Conservation (phyloP, 2,113 vertebrate species). For the Oryzias javanicus region DNA sequence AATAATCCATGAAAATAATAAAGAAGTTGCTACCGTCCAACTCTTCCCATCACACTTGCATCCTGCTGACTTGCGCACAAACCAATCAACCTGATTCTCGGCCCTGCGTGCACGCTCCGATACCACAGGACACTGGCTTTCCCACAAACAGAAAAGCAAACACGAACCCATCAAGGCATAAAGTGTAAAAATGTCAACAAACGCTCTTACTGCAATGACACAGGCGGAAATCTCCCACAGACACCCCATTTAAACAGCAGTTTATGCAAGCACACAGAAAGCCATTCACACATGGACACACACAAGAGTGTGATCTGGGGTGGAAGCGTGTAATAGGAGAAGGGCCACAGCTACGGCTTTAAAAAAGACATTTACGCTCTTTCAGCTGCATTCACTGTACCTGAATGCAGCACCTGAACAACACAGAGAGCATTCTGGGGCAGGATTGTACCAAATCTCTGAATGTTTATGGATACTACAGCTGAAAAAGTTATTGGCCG, state of each 20-base stretch:
- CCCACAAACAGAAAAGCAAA: constrained; percentile 1
- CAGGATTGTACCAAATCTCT: constrained; percentile 37
- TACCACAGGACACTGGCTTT: constrained; percentile 1
- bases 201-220: constrained; percentile 2
- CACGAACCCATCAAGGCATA: constrained; percentile 4
- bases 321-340: constrained; percentile 37
- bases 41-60: constrained; percentile 11
- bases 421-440: constrained; percentile 13
- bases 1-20: no score
- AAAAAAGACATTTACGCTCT: constrained; percentile 31
- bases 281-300: constrained; percentile 13
- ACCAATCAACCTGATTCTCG: constrained; percentile 9
- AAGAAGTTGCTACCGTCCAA: background rate
- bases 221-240: constrained; percentile 29
- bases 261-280: constrained; percentile 11
- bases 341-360: constrained; percentile 22
- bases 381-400: constrained; percentile 19
- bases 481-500: background rate
- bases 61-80: constrained; percentile 7
- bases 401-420: constrained; percentile 38
- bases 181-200: constrained; percentile 1
- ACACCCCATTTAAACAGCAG: constrained; percentile 32
- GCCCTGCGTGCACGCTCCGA: constrained; percentile 5
- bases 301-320: constrained; percentile 24
- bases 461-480: constrained; percentile 31